These are phyloP conservation scores for Nothobranchius kuhntae DNA, from an alignment of 2,113 vertebrate genomes.

Conservation along the genomic window DNA sequence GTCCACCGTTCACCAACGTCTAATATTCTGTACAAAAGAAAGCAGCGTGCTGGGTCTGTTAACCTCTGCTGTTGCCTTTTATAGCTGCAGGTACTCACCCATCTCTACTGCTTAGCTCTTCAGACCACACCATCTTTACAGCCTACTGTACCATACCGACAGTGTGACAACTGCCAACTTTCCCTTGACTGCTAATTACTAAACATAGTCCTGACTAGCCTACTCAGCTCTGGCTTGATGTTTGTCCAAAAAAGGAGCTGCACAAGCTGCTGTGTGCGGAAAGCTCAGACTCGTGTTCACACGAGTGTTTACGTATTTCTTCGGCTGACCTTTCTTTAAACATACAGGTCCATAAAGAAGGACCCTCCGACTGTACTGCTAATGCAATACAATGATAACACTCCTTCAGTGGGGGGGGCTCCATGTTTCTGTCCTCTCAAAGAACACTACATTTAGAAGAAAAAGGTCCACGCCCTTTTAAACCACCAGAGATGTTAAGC, in stretches of 20 bases:
- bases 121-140: neutral
- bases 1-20: too few relatives aligned
- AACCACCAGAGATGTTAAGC: too few relatives aligned
- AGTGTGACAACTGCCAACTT: constrained; percentile 34
- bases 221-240: constrained; percentile 22
- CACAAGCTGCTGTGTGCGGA: constrained; percentile 23
- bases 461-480: too few relatives aligned
- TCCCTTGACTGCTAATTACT: constrained; percentile 37
- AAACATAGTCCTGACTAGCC: constrained; percentile 39
- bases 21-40: too few relatives aligned
- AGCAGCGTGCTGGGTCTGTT: too few relatives aligned
- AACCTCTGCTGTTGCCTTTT: neutral
- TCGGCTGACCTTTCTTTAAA: neutral
- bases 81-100: neutral
- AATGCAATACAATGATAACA: constrained; percentile 80
- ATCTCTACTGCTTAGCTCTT: neutral
- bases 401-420: constrained; percentile 62
- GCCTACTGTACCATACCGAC: constrained; percentile 7
- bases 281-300: neutral
- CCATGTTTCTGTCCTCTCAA: constrained; percentile 50
- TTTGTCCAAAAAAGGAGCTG: constrained; percentile 68
- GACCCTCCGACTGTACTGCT: constrained; percentile 28
- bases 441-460: too few relatives aligned
- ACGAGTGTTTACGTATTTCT: constrained; percentile 1
- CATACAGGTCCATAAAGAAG: neutral